Evolutionary conservation across 2,888 invertebrate genomes (phyloP), one percentile per base, ranked within the genome.

Genomic region (Lutraria lutraria): DNA sequence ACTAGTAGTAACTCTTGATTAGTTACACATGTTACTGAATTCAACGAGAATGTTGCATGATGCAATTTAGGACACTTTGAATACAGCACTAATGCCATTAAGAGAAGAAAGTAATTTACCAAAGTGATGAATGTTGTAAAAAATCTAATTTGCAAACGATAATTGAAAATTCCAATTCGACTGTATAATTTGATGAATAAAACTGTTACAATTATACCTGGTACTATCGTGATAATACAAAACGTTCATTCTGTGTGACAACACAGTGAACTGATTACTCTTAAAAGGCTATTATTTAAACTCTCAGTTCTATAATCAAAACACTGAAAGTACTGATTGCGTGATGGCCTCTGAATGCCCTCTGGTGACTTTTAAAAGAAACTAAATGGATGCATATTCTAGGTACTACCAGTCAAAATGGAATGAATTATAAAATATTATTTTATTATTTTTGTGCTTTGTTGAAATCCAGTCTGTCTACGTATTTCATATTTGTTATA

Each of bases 91-190:
- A 63, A 19, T 10, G 63, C 12, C n/a, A 63, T 63, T n/a, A 21
- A 19, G 63, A 10, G 63, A n/a, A 63, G 63, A 63, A 63, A 43
- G n/a, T n/a, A 63, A 63, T 63, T 63, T 63, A n/a, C 63, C 0
- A n/a, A 63, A 63, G 63, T 63, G 63, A 63, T 63, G 63, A n/a
- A 63, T 21, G 19, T 21, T 63, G 63, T n/a, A 63, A 63, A 63
- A n/a, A 63, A 63, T n/a, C 21, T 10, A n/a, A 63, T 19, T n/a
- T 63, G 19, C 19, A 21, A 63, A 63, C 3, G 63, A 8, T 43
- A 63, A 63, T n/a, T 63, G 63, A 63, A n/a, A 10, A 63, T 19
- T 21, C 19, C 63, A 63, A 10, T 19, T n/a, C 63, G 63, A 63
- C 56, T n/a, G n/a, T 63, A n/a, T 63, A 63, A 63, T 63, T 2